These are phyloP conservation scores for Arvicanthis niloticus DNA, from an alignment of 2,113 vertebrate genomes.

Conservation along the genomic window DNA sequence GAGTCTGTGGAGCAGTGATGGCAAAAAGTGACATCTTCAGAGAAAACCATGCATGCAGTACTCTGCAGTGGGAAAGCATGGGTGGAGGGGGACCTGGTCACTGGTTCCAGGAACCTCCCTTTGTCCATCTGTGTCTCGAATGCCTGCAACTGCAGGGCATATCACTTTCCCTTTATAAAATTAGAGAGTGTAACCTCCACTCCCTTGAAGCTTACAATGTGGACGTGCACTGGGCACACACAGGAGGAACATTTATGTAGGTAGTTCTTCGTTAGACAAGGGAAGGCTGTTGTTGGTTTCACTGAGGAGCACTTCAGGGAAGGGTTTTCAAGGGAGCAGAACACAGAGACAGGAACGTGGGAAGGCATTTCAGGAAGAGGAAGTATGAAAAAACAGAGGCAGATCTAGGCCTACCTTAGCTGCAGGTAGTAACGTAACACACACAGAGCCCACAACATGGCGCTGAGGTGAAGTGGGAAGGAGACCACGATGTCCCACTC, in stretches of 20 bases:
- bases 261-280: not conserved
- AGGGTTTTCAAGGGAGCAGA: constrained; percentile 31
- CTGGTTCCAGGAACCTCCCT: not conserved
- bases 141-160: not conserved
- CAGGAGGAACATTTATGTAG: no score
- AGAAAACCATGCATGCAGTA: not conserved
- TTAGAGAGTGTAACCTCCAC: not conserved
- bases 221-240: not conserved
- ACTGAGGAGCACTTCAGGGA: not conserved
- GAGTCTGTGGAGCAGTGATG: not conserved
- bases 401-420: not conserved
- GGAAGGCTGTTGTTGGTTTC: not conserved
- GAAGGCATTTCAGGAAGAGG: constrained; percentile 1
- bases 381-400: not conserved
- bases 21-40: accelerated
- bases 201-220: not conserved
- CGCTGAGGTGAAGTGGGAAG: not conserved
- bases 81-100: not conserved
- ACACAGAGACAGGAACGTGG: not conserved
- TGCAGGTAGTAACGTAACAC: not conserved
- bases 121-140: not conserved
- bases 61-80: not conserved
- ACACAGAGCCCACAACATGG: no score
- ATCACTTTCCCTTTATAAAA: not conserved
- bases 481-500: not conserved